Base-by-base conservation (phyloP, 2,888 invertebrate species). In the Argyresthia goedartella region DNA sequence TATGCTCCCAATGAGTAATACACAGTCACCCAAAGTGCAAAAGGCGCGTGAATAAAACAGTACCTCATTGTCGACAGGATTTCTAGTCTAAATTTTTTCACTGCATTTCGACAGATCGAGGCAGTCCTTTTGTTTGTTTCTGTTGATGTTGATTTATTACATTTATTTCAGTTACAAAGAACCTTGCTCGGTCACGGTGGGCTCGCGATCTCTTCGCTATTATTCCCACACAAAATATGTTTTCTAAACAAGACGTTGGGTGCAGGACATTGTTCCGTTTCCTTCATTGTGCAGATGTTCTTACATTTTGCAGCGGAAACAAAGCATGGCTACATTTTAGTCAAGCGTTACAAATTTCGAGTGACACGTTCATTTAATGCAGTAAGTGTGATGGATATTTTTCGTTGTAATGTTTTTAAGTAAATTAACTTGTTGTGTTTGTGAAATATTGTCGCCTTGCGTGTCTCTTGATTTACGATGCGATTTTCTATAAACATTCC, bases 171-270 rank as follows among this genome's bases (percentile, higher is more conserved):
- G 45, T n/a, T 10, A 50, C 51, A 51, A 51, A 10, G 25, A 36
- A 49, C 13, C 13, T 50, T 58, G 61, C 54, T 55, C 67, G 59
- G 74, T 77, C 81, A 79, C 69, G 78, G 80, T 80, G 80, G 81
- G 71, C 76, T 62, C 55, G 63, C 62, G 67, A 64, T 67, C 68
- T 72, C 63, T 62, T 58, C 49, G 54, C 67, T 57, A 66, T 73
- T 72, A 68, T 71, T 63, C 60, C 25, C 52, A 59, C 60, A 64
- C 61, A 70, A 63, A 66, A 62, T 63, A 55, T 81, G 75, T 81
- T 79, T 77, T 63, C 63, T 74, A 76, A 82, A 82, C 78, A 81
- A 81, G 76, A 78, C 67, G 68, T 77, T 71, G 73, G 78, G 68
- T 63, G 70, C 62, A 60, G 47, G 61, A n/a, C 61, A 71, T 74